These are phyloP conservation scores for Triops cancriformis DNA, from an alignment of 1,140 invertebrate genomes.

Conservation along the genomic window DNA sequence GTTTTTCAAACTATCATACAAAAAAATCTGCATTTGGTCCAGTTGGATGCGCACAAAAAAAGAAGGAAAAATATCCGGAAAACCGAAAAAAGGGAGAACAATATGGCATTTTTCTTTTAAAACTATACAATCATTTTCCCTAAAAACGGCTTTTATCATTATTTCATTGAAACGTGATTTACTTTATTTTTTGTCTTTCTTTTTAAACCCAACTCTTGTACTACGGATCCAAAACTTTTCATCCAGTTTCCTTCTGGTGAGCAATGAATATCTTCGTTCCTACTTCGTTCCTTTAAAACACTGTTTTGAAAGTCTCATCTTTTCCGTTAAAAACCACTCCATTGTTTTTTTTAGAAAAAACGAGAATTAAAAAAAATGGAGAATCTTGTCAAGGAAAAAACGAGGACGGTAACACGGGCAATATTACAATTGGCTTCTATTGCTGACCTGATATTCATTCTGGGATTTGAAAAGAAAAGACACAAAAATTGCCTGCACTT, in stretches of 20 bases:
- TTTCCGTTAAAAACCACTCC: too few species aligned
- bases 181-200: background rate
- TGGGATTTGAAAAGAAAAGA: background rate
- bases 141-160: background rate
- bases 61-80: background rate
- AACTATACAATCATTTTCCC: background rate
- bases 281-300: too few species aligned
- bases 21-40: conserved; percentile 8
- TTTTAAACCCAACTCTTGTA: background rate
- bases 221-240: background rate
- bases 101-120: background rate
- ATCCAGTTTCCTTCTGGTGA: too few species aligned
- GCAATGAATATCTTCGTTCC: too few species aligned
- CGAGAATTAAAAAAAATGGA: too few species aligned
- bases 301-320: too few species aligned
- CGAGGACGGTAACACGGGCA: conserved; percentile 6
- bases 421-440: conserved; percentile 3
- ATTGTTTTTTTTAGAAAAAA: too few species aligned
- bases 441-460: conserved; percentile 4
- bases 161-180: background rate
- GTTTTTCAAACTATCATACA: conserved; percentile 12
- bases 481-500: background rate
- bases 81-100: conserved; percentile 4
- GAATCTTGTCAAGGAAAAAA: background rate
- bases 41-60: conserved; percentile 1